phyloP scores from a whole-genome alignment of 2,888 invertebrate genomes.

The Cremastobaeus sp. region DNA sequence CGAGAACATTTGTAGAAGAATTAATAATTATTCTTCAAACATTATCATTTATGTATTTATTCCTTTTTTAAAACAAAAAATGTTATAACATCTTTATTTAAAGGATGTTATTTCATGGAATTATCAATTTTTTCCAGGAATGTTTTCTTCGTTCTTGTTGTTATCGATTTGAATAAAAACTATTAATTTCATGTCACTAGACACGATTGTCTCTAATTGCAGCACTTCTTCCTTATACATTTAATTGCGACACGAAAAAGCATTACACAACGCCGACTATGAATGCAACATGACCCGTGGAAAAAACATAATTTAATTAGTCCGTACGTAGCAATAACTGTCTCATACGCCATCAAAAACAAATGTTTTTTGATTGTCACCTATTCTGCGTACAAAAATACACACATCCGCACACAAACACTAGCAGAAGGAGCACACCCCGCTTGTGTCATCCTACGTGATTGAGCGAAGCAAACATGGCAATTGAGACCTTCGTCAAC shows the following conservation, averaged over 20 bases:
- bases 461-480: slow-evolving; percentile 41
- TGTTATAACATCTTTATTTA: no score
- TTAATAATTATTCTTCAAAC: no score
- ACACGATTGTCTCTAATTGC: no score
- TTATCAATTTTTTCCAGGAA: no score
- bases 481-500: slow-evolving; percentile 39
- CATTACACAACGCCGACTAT: neutral
- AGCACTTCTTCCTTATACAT: no score
- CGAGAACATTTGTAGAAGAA: no score
- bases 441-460: slow-evolving; percentile 26
- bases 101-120: no score
- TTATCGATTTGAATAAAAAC: no score
- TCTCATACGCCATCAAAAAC: slow-evolving; percentile 20
- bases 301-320: slow-evolving; percentile 37
- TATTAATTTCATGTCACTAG: no score
- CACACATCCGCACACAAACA: neutral
- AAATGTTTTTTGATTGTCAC: slow-evolving; percentile 42
- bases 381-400: slow-evolving; percentile 23
- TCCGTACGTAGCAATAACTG: slow-evolving; percentile 18
- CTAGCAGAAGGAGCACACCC: slow-evolving; percentile 12
- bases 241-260: slow-evolving; percentile 5
- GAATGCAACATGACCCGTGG: neutral
- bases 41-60: no score
- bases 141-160: no score
- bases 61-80: no score